Base-by-base conservation (phyloP, 1,140 invertebrate species). In the Solen grandis region DNA sequence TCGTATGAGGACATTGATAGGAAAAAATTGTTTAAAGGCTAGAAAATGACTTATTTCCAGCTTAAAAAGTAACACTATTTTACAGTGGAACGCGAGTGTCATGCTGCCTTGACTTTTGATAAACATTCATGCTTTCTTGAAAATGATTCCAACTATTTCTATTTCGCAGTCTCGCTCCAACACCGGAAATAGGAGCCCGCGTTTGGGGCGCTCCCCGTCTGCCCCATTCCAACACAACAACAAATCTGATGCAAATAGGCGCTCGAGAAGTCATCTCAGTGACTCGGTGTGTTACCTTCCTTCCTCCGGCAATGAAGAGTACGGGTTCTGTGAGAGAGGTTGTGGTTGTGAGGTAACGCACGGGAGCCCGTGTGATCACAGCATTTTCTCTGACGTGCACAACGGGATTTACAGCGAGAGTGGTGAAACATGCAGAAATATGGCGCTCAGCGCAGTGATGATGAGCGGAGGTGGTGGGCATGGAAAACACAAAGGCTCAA, bases 391-490 rank as follows among this genome's bases (percentile, higher is more conserved):
- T 8, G 19, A 8, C 8, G 41, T 46, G 41, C 8, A 46, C 8
- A 46, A 46, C 41, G 41, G 41, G 19, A 8, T 19, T 8, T 19
- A 10, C 19, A 46, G 8, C 19, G 19, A 46, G 8, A 19, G 19
- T 19, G 41, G 19, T 8, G 41, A 46, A 46, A 46, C 8, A 46
- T 54, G 62, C 19, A 69, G 59, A 29, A 80, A 79, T 41, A 85
- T 84, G 84, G 84, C 84, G 57, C 68, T 86, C 25, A 81, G 74
- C 55, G 85, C 83, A 10, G 68, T 82, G 14, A 65, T 81, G 36
- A 41, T 78, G 10, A 82, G 70, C 19, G 85, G 84, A 3, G 76
- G 80, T 35, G 65, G 70, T 1, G 72, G 79, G 27, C 41, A 41
- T 50, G 31, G 54, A 14, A 46, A 46, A 22, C 1, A 38, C 36